Base-by-base conservation (phyloP, 2,888 invertebrate genomes). In the Galerucella nymphaeae region DNA sequence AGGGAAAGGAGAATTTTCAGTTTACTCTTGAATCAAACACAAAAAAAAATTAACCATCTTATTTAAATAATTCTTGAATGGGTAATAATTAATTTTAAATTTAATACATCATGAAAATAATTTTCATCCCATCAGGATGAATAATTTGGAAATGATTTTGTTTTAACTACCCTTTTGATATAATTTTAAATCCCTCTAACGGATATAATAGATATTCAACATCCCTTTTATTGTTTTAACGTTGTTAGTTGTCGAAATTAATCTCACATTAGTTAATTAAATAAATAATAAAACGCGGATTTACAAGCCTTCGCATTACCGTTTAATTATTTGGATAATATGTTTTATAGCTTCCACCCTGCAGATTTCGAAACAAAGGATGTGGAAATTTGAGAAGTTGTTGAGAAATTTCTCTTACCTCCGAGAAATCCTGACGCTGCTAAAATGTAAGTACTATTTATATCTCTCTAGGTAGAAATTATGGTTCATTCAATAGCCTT, bases 151-250 rank as follows among this genome's bases (percentile, higher is more conserved):
- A 53, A 58, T 58, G 10, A 30, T 58, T 58, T 58, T 58, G 23
- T 58, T 58, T 58, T 58, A 58, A 58, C 30, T 58, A 58, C 58
- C 23, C 8, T 58, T 58, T 58, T 58, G 58, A n/a, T 14, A 58
- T 58, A 14, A 58, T 30, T 58, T 30, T 30, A 58, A 58, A 58
- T 58, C 58, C 58, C 23, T 58, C 13, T 58, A 58, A 58, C n/a
- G 58, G 4, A 13, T 58, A 11, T 58, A 58, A 58, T 58, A 58
- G 58, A 16, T 58, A 58, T 58, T 58, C 16, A 3, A 10, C 30
- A n/a, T 23, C 23, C 23, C 58, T 30, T 20, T 58, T 58, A 58
- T 58, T 58, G 58, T 58, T 30, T 58, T 30, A 30, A 58, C n/a
- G 58, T 58, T 58, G 30, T 58, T 58, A 23, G 58, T 58, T n/a